Evolutionary conservation across 2,797 vertebrate species (phyloP).

Genomic region (Danio jaintianensis): DNA sequence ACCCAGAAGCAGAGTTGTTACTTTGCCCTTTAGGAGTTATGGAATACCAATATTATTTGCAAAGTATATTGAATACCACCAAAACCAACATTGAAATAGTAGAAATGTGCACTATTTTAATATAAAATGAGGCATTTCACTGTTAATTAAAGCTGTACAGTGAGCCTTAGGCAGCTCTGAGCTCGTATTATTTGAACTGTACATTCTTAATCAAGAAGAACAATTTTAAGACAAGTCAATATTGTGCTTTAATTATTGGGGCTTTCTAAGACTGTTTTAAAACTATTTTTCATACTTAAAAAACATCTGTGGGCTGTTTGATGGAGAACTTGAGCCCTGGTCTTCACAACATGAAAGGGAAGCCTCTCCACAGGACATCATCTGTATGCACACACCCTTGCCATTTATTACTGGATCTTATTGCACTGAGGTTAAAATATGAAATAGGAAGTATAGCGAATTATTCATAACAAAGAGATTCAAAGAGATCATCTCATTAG

Average conservation of each 20-base stretch:
- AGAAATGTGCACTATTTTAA: slow-evolving; percentile 9
- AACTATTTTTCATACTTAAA: not conserved
- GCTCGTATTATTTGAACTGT: slow-evolving; percentile 24
- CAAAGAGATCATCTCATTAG: not conserved
- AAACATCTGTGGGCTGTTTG: slow-evolving; percentile 18
- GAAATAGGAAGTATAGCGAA: not conserved
- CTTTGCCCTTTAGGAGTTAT: not conserved
- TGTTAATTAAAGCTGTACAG: slow-evolving; percentile 34
- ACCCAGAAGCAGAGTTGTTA: not conserved
- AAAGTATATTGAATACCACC: slow-evolving; percentile 1
- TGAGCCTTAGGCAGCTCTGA: slow-evolving; percentile 77
- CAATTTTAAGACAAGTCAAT: slow-evolving; percentile 7
- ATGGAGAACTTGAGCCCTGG: slow-evolving; percentile 15
- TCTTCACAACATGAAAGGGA: slow-evolving; percentile 33
- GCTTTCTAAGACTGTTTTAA: not conserved
- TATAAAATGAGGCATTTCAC: slow-evolving; percentile 11
- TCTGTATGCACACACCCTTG: not conserved
- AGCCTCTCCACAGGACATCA: slow-evolving; percentile 8
- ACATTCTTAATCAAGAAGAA: slow-evolving; percentile 33
- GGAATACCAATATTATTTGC: not conserved
- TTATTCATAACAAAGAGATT: slow-evolving; percentile 30
- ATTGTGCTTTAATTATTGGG: not conserved
- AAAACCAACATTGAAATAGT: slow-evolving; percentile 10
- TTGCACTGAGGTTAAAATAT: slow-evolving; percentile 17
- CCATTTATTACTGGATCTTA: not conserved